Conservation (phyloP, 2,113 vertebrate species). For the Coptodon rendalli region DNA sequence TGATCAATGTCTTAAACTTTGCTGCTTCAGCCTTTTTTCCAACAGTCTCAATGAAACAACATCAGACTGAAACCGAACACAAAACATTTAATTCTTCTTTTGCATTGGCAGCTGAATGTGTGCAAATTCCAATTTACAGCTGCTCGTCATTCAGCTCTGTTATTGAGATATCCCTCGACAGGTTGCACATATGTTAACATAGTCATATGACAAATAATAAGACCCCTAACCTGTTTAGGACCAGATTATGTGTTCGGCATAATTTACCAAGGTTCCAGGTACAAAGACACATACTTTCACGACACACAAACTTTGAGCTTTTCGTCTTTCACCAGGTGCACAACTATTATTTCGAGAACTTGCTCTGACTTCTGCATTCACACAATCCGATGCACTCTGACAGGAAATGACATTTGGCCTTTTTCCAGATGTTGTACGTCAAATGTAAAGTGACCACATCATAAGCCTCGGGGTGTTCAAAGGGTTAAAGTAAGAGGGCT, state of each 20-base stretch:
- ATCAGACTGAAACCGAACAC: background rate
- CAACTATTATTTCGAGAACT: background rate
- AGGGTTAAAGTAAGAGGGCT: constrained; percentile 3
- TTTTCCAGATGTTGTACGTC: background rate
- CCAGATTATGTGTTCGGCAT: background rate
- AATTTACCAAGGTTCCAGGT: background rate
- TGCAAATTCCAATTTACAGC: background rate
- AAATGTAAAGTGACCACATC: background rate
- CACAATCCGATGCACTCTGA: background rate
- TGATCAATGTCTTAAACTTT: accelerated
- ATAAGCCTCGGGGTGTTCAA: background rate
- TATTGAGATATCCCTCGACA: too few relatives aligned
- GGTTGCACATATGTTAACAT: background rate
- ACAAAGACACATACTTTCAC: background rate
- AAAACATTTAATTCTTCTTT: background rate
- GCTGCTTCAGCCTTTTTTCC: background rate
- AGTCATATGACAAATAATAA: accelerated
- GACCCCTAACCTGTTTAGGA: accelerated
- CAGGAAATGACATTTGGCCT: background rate
- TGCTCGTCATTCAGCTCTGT: background rate
- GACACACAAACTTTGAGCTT: background rate
- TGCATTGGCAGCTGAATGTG: background rate
- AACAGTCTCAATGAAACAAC: background rate
- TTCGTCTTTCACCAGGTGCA: background rate
- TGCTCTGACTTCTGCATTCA: background rate